Evolutionary conservation across 1,140 invertebrate genomes (phyloP).

Genomic region (Drosophila quadrilineata): DNA sequence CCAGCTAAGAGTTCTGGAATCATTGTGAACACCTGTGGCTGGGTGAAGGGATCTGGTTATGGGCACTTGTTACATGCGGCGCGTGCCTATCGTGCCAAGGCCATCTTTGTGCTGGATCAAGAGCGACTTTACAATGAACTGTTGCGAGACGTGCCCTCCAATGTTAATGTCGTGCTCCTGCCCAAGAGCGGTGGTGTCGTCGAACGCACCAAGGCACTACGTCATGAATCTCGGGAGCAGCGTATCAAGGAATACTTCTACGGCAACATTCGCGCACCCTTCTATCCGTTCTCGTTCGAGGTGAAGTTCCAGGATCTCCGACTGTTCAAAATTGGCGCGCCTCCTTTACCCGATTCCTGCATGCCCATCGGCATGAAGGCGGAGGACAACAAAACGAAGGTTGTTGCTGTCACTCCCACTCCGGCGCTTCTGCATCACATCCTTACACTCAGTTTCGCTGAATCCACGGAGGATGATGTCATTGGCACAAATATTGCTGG

Average conservation of each 20-base stretch:
- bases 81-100: conserved; percentile 96
- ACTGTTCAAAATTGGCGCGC: conserved; percentile 97
- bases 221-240: conserved; percentile 89
- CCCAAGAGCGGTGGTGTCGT: conserved; percentile 99
- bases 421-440: conserved; percentile 92
- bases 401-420: conserved; percentile 90
- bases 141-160: conserved; percentile 94
- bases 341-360: conserved; percentile 94
- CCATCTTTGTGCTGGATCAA: conserved; percentile 98
- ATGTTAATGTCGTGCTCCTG: conserved; percentile 95
- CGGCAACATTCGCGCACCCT: conserved; percentile 87
- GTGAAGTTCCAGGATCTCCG: conserved; percentile 93
- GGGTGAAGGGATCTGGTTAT: conserved; percentile 96
- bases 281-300: conserved; percentile 96
- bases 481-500: conserved; percentile 94
- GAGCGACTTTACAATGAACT: conserved; percentile 97
- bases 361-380: conserved; percentile 97
- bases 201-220: conserved; percentile 87
- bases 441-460: conserved; percentile 92
- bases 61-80: conserved; percentile 92
- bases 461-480: conserved; percentile 88
- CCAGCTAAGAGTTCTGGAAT: conserved; percentile 94
- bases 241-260: conserved; percentile 98
- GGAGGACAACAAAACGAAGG: conserved; percentile 95
- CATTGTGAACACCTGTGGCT: conserved; percentile 99